Conservation (phyloP, 2,797 vertebrate genomes). For the Furcifer pardalis region DNA sequence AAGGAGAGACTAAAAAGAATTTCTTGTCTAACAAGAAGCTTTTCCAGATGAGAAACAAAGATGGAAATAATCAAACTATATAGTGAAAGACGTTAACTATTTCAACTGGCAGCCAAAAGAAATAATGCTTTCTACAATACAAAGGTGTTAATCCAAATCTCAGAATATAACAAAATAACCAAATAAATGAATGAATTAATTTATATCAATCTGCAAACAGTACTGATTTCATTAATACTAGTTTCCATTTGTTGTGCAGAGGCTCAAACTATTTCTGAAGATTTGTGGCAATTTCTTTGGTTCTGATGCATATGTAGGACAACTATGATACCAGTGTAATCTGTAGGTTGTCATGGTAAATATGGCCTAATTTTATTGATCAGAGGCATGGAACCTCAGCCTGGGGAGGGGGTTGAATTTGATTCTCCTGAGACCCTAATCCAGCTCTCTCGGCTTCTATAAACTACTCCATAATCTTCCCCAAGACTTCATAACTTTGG, state of each 20-base stretch:
- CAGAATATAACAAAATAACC: background rate
- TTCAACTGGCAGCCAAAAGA: background rate
- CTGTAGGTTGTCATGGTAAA: background rate
- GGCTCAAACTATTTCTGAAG: background rate
- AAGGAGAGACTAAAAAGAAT: background rate
- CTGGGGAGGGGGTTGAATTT: too few relatives aligned
- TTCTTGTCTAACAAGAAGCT: background rate
- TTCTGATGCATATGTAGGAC: background rate
- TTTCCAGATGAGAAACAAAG: background rate
- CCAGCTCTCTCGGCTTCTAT: too few relatives aligned
- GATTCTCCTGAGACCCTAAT: too few relatives aligned
- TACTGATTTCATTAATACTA: background rate
- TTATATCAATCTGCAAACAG: background rate
- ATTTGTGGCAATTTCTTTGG: background rate
- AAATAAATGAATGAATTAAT: background rate
- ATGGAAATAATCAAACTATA: background rate
- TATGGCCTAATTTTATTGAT: background rate
- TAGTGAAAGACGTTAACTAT: background rate
- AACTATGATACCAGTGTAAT: background rate
- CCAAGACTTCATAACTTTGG: too few relatives aligned
- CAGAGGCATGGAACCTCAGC: too few relatives aligned
- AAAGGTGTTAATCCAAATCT: background rate
- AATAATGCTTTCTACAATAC: background rate
- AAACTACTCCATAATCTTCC: too few relatives aligned
- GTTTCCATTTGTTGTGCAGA: background rate